Evolutionary conservation across 2,888 invertebrate species (phyloP).

Genomic region (Drosophila affinis): DNA sequence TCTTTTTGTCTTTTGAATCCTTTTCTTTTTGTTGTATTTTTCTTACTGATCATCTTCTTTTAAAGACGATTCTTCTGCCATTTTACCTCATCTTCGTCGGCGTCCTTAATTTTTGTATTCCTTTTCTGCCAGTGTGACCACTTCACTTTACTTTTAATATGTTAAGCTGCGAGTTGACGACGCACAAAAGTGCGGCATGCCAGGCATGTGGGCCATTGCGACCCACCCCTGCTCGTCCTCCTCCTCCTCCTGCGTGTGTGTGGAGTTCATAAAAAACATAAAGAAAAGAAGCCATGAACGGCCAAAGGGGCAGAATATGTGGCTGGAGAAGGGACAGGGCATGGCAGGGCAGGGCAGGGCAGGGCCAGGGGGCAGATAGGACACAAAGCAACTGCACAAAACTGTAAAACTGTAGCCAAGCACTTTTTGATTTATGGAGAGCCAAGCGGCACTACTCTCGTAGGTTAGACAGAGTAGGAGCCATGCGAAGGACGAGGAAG

Average conservation of each 20-base stretch:
- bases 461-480: constrained; percentile 13
- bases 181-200: constrained; percentile 73
- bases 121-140: constrained; percentile 17
- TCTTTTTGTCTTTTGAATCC: no score
- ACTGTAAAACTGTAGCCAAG: constrained; percentile 77
- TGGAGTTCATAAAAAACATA: constrained; percentile 65
- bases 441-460: constrained; percentile 31
- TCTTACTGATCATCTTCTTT: no score
- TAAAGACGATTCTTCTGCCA: no score
- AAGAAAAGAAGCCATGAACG: constrained; percentile 23
- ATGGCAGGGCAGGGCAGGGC: background rate
- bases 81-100: background rate
- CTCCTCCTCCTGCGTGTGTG: constrained; percentile 1
- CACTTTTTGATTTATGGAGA: constrained; percentile 73
- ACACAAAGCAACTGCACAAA: constrained; percentile 75
- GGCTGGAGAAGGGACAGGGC: constrained; percentile 6
- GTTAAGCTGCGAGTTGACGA: constrained; percentile 71
- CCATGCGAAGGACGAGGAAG: background rate
- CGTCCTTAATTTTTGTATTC: background rate
- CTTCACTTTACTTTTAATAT: constrained; percentile 74
- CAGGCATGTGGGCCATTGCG: constrained; percentile 68
- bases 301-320: constrained; percentile 9
- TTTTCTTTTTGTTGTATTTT: background rate
- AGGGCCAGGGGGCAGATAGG: constrained; percentile 41
- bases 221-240: background rate